A percentile compares a stretch with the other conserved stretches of the same genome.
Evolutionary conservation across 2,113 vertebrate species (phyloP).

Genomic region (Neofelis nebulosa): DNA sequence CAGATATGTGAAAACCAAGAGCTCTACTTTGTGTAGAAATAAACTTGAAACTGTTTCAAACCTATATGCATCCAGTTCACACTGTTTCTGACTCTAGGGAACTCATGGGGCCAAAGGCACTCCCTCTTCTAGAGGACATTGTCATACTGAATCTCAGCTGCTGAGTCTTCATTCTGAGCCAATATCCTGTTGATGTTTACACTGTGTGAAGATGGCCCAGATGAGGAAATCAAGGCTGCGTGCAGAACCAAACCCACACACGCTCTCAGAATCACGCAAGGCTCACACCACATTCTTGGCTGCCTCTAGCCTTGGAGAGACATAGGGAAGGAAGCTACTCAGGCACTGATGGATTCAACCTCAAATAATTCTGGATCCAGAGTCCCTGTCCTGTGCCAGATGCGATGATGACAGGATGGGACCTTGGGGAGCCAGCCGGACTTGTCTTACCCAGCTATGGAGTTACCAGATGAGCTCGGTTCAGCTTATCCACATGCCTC

Average conservation of each 20-base stretch:
- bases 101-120: not conserved
- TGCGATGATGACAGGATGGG: not conserved
- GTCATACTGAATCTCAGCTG: not conserved
- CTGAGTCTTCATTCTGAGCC: not conserved
- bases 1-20: not conserved
- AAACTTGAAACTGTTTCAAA: not conserved
- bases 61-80: not conserved
- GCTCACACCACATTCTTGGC: slow-evolving; percentile 35
- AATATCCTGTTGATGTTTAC: not conserved
- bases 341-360: not conserved
- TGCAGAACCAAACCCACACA: slow-evolving; percentile 1
- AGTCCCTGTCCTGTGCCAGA: not conserved
- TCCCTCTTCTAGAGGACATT: not conserved
- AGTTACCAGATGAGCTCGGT: not conserved
- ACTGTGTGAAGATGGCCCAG: not conserved
- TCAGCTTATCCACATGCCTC: not conserved
- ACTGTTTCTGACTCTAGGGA: not conserved
- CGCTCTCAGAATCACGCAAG: not conserved
- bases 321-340: not conserved
- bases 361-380: not conserved
- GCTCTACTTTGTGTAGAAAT: not conserved
- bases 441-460: not conserved
- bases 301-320: not conserved
- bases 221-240: slow-evolving; percentile 38
- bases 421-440: not conserved